Base-by-base conservation (phyloP, 2,797 vertebrate species). In the Sebastes paucispinis region DNA sequence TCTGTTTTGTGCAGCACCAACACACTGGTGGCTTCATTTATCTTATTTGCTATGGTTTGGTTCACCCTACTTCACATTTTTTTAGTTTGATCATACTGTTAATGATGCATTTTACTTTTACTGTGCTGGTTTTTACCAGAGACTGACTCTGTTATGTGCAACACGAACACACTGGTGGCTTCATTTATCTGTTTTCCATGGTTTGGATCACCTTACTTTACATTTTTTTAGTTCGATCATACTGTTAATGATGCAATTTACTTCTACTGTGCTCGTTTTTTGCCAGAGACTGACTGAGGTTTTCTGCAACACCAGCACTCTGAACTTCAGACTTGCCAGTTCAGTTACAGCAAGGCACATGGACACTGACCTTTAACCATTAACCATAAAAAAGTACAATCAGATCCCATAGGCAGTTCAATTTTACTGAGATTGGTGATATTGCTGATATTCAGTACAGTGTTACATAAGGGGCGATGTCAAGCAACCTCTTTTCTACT, bases 261-360 rank as follows among this genome's bases (percentile, higher is more conserved):
- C 12, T 58, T 14, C 1, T 39, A 39, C 36, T 39, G 36, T 13
- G 12, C 12, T 39, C 2, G 12, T 13, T 39, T 39, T 39, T 39
- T 39, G 12, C 13, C 34, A 24, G 63, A 11, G 67, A 5, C 8
- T 43, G 52, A 22, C n/a, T 3, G 0, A 14, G 36, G 62, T 72
- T 73, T 77, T 32, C 34, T 81, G 63, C 36, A 55, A 69, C 72
- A 47, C 29, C 54, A 5, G 3, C 32, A 34, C 13, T 47, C 22
- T 34, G 93, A 93, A 93, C 95, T 94, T 95, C 88, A 93, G 91
- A 90, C 93, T 77, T 81, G 16, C 71, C 65, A n/a, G 27, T 43
- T 70, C 58, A 64, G 55, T 88, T 90, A 89, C 92, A 95, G 81
- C 91, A 72, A 67, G 82, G 73, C 85, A 86, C 27, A 78, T 31